Evolutionary conservation across 2,888 invertebrate species (phyloP), one percentile per base, ranked within the genome.

Genomic region (Hirtodrosophila cameraria): DNA sequence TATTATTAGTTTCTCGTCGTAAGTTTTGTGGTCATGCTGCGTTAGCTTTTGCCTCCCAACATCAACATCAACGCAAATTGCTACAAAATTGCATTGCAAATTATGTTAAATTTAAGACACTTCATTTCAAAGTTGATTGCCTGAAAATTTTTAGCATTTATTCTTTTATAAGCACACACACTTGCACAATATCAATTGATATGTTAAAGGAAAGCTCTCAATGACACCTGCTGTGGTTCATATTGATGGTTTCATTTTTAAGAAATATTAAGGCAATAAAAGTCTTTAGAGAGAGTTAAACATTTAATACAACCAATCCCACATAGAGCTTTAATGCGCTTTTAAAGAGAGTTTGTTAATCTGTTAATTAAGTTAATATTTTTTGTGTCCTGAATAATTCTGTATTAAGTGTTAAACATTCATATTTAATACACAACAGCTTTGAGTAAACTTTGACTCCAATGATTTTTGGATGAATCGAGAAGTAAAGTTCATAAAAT

Each of bases 1-100:
- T 83, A 83, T 82, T 79, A 79, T 79, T 76, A 83, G 79, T 79
- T 79, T 74, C 59, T 52, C 55, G 58, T 59, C 66, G 60, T 57
- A 61, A 66, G 62, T 70, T 75, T 62, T 75, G 71, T 43, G 78
- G 83, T 76, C 76, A 67, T 71, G 62, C 74, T 53, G 71, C 67
- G 66, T 70, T 73, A 73, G 75, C 73, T 48, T 58, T 25, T 9
- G 45, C 59, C 36, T 38, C 28, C 60, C 62, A n/a, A n/a, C n/a
- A 46, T 39, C 41, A 65, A 57, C 66, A 66, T 61, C 62, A 53
- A 25, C 35, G 38, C 79, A 79, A 80, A 80, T 83, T 76, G 78
- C 55, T 74, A 23, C 63, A 42, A 83, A 79, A 76, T 80, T 68
- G 60, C 76, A 79, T 70, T 70, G 77, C 74, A 83, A 83, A 79